Base-by-base conservation (phyloP, 2,113 vertebrate genomes). In the Rhinopomastus cyanomelas region DNA sequence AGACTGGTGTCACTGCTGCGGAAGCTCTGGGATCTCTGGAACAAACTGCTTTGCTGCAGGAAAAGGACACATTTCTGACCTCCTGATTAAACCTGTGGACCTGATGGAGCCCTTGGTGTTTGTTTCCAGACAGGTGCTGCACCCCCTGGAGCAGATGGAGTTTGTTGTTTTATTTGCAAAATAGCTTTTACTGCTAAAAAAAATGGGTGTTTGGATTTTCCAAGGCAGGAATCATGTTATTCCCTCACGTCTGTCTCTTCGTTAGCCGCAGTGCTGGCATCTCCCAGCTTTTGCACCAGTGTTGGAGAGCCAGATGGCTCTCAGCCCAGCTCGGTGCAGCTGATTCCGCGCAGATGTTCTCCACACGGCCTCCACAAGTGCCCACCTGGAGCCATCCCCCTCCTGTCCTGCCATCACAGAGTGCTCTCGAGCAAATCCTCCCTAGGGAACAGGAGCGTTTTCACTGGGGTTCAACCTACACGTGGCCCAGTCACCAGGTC, bases 401-500 rank as follows among this genome's bases (percentile, higher is more conserved):
- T 16, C 29, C 56, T 61, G 8, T 10, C 13, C 64, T 52, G n/a
- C n/a, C 56, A 2, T 2, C 26, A 39, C 27, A 55, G 11, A 42
- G 34, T 42, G 49, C 30, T 57, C 9, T 0, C 1, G 6, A 25
- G 34, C 32, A 48, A 60, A 48, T 25, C 52, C 65, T 49, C 9
- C 19, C 12, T 18, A 37, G n/a, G 44, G 16, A 15, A 52, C 34
- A 48, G 36, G 11, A 36, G 5, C 9, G 0, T 19, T 76, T 69
- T 44, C 16, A 4, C 27, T 36, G 44, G 0, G 1, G 18, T n/a
- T 42, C 8, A 13, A 3, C 3, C 1, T 3, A 2, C 0, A 0
- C 1, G 11, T 18, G 39, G 22, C 34, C 42, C 18, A 2, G 27
- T 18, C 60, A n/a, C 34, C 1, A 2, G 16, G 9, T 67, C 48